Conservation (phyloP, 2,888 invertebrate genomes). For the Octodonta nipae region DNA sequence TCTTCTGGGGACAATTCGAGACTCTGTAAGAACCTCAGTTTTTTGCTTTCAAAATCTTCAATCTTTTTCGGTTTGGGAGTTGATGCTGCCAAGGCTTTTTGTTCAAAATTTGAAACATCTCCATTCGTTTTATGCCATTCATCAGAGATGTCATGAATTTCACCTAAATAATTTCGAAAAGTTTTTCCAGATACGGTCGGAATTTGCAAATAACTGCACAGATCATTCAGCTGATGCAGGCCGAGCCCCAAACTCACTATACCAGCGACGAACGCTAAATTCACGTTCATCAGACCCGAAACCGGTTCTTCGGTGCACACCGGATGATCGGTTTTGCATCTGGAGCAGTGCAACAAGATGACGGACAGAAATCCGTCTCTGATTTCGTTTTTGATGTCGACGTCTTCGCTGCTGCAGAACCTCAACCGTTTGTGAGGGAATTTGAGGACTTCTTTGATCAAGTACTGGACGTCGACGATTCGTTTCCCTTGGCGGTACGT, state of each 20-base stretch:
- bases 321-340: slow-evolving; percentile 15
- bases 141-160: slow-evolving; percentile 18
- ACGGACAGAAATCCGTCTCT: slow-evolving; percentile 18
- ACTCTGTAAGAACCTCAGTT: slow-evolving; percentile 13
- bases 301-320: slow-evolving; percentile 20
- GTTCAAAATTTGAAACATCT: no score
- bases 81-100: slow-evolving; percentile 3
- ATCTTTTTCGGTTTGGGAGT: slow-evolving; percentile 6
- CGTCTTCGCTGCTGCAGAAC: slow-evolving; percentile 15
- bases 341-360: slow-evolving; percentile 15
- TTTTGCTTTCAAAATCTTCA: slow-evolving; percentile 11
- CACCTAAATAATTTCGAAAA: slow-evolving; percentile 15
- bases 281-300: slow-evolving; percentile 17
- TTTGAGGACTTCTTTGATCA: slow-evolving; percentile 15
- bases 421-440: slow-evolving; percentile 17
- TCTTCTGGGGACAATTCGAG: slow-evolving; percentile 13
- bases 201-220: slow-evolving; percentile 19
- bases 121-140: no score
- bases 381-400: slow-evolving; percentile 19
- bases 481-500: slow-evolving; percentile 19
- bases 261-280: slow-evolving; percentile 20
- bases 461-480: slow-evolving; percentile 19
- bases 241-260: slow-evolving; percentile 17
- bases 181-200: slow-evolving; percentile 15
- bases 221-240: slow-evolving; percentile 18